phyloP scores from a whole-genome alignment of 2,888 invertebrate genomes.

The Gasteruption jaculator region DNA sequence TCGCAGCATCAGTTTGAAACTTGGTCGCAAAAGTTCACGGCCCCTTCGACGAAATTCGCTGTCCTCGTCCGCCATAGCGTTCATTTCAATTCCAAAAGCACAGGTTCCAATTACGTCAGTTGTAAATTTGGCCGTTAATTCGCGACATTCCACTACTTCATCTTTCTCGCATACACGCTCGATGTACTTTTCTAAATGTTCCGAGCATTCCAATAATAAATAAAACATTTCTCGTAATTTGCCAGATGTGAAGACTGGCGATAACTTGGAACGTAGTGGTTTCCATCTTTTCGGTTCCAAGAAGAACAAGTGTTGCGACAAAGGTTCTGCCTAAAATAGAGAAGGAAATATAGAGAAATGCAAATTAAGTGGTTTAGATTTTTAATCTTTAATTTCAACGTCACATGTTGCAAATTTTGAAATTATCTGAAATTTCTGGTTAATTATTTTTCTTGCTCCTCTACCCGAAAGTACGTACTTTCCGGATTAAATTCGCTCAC shows the following conservation, averaged over 20 bases:
- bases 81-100: constrained; percentile 51
- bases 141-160: constrained; percentile 34
- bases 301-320: constrained; percentile 44
- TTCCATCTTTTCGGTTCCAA: constrained; percentile 50
- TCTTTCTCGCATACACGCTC: constrained; percentile 21
- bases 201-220: constrained; percentile 43
- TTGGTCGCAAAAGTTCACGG: constrained; percentile 28
- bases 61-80: constrained; percentile 42
- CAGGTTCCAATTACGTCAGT: constrained; percentile 52
- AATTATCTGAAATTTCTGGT: no score
- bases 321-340: constrained; percentile 39
- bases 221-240: constrained; percentile 54
- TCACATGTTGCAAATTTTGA: no score
- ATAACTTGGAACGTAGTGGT: constrained; percentile 48
- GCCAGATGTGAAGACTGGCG: constrained; percentile 53
- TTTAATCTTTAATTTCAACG: no score
- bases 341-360: no score
- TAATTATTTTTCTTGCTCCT: no score
- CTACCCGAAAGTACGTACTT: no score
- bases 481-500: no score
- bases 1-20: no score
- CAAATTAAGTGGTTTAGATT: no score
- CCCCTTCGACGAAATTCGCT: constrained; percentile 49
- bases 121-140: constrained; percentile 48
- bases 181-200: constrained; percentile 39